Evolutionary conservation across 2,888 invertebrate species (phyloP), one percentile per base, ranked within the genome.

Genomic region (Drosophila kambysellisi): DNA sequence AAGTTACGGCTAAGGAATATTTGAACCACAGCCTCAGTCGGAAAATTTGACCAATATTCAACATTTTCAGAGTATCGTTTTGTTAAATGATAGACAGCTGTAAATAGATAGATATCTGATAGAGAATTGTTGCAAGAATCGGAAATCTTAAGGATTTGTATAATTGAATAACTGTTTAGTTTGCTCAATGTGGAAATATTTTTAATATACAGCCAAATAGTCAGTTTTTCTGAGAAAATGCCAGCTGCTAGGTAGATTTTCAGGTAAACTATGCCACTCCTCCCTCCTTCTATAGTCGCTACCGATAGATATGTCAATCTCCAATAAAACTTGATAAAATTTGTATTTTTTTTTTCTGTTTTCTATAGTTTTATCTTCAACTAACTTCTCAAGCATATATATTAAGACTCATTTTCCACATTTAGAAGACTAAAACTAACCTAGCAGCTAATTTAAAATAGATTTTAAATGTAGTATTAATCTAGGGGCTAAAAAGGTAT

Each of bases 341-440:
- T 15, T 0, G 7, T 0, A 1, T 7, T 20, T 7, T 46, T 17
- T 25, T 25, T 2, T 20, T 15, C 46, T 1, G 12, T 15, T 25
- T 15, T 8, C n/a, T n/a, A n/a, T n/a, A n/a, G n/a, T n/a, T n/a
- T n/a, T n/a, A n/a, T n/a, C n/a, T n/a, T n/a, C n/a, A n/a, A n/a
- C n/a, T n/a, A n/a, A n/a, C n/a, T n/a, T n/a, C n/a, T n/a, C n/a
- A n/a, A n/a, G n/a, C n/a, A n/a, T n/a, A n/a, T n/a, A n/a, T n/a
- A 0, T 39, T 8, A 39, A 8, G 1, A 0, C 0, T 8, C 4
- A 1, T 8, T n/a, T 39, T n/a, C 39, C 17, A 8, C 3, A 39
- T 8, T 8, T 39, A 0, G 1, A 39, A 39, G 17, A 39, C 39
- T 17, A 3, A 1, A 39, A 8, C 39, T 39, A 17, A 17, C 0